A percentile compares a stretch with the other conserved stretches of the same genome.
Conservation (phyloP, 2,888 invertebrate genomes). For the Tetanocera ferruginea region DNA sequence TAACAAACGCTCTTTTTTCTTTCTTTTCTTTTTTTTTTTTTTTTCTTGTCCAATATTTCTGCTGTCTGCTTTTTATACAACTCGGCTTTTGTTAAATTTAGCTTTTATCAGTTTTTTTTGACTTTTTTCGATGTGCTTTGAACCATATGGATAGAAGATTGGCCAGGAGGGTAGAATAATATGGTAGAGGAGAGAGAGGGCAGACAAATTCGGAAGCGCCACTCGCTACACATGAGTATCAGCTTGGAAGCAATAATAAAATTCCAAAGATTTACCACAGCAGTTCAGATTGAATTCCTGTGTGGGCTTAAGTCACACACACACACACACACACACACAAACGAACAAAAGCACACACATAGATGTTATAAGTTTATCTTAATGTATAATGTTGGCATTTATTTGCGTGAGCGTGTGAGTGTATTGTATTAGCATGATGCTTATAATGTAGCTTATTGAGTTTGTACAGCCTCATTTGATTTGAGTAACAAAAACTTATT, state of each 20-base stretch:
- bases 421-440: background rate
- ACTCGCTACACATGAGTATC: background rate
- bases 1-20: background rate
- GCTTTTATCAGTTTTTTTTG: slow-evolving; percentile 16
- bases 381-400: background rate
- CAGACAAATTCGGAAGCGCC: background rate
- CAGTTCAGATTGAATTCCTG: slow-evolving; percentile 28
- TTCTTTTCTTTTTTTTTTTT: background rate
- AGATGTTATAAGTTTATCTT: background rate
- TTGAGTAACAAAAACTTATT: background rate
- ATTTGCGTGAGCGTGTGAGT: background rate
- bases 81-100: slow-evolving; percentile 3
- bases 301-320: background rate
- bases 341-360: too few relatives aligned
- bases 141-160: background rate
- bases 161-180: too few relatives aligned
- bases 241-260: slow-evolving; percentile 36
- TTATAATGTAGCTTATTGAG: slow-evolving; percentile 11
- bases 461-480: background rate
- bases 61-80: background rate
- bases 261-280: slow-evolving; percentile 38
- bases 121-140: background rate
- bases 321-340: background rate
- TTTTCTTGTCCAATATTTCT: background rate
- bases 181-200: background rate